Base-by-base conservation (phyloP, 2,888 invertebrate genomes). In the Catocala nupta region DNA sequence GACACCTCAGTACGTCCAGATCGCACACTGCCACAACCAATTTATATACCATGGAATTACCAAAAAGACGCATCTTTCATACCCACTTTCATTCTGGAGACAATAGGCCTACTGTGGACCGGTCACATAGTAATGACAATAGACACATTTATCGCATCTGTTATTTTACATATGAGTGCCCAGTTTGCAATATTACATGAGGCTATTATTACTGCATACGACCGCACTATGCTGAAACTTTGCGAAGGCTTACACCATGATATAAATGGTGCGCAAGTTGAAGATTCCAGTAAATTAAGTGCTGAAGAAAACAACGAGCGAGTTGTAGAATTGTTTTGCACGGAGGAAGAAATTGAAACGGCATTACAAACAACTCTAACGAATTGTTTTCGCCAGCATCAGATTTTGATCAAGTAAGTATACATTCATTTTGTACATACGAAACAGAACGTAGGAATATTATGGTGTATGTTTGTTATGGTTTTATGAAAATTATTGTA, bases 101-200 rank as follows among this genome's bases (percentile, higher is more conserved):
- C 92, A 10, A 71, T 90, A 1, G 94, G 94, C 0, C 73, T 94
- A 33, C 73, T 94, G 12, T 94, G 93, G 93, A 94, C 93, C 0
- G 94, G 93, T 1, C 93, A 93, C 55, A 93, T 94, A 45, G 92
- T 94, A 10, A 90, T 94, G 91, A 86, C 86, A 0, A 91, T 93
- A 55, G 94, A 94, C 65, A 93, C 93, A 0, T 91, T 93, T 65
- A 92, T 94, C 62, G 94, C 88, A 7, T 90, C 93, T 4, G 73
- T 94, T 12, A 92, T 94, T 58, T 75, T 93, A 0, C 93, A 93
- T 55, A 92, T 93, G 92, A 92, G 92, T 60, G 81, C 88, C 3
- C 94, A 94, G 70, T 94, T 94, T 63, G 74, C 76, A 1, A 90
- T 86, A 65, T 70, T 94, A 51, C 84, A 87, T 55, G 94, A 93